phyloP scores from a whole-genome alignment of 2,797 vertebrate species.

The Eulemur albifrons region DNA sequence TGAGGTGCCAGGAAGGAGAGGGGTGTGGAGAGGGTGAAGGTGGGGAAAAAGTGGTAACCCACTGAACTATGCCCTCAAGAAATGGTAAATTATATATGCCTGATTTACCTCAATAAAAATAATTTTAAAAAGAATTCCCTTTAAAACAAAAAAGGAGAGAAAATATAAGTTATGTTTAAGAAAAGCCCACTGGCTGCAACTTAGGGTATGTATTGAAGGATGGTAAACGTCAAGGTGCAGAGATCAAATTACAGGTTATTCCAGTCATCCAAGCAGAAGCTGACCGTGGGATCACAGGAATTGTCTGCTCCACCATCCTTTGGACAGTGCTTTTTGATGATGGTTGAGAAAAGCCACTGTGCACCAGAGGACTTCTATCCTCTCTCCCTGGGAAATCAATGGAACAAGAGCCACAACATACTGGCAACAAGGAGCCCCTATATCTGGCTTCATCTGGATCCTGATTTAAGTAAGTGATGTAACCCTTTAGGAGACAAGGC shows the following conservation, averaged over 20 bases:
- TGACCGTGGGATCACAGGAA: no score
- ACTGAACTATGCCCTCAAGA: background rate
- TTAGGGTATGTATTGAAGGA: background rate
- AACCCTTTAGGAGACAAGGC: conserved; percentile 5
- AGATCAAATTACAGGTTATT: background rate
- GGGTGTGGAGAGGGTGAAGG: background rate
- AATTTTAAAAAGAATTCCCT: background rate
- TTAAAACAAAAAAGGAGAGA: background rate
- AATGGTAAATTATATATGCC: background rate
- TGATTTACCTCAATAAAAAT: background rate
- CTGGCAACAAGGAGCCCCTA: background rate
- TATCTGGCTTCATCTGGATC: background rate
- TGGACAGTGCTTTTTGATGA: background rate
- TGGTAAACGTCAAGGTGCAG: background rate
- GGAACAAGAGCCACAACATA: background rate
- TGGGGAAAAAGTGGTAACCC: background rate
- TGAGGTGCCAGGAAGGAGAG: background rate
- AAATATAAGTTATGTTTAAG: background rate
- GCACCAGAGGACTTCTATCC: background rate
- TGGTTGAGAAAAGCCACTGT: background rate
- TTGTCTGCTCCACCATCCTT: background rate
- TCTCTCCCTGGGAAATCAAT: background rate
- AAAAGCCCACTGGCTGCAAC: background rate
- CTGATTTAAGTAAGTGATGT: background rate
- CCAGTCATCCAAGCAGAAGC: background rate